A percentile compares a stretch with the other conserved stretches of the same genome.
phyloP scores from a whole-genome alignment of 2,113 vertebrate species.

The Shinisaurus crocodilurus region DNA sequence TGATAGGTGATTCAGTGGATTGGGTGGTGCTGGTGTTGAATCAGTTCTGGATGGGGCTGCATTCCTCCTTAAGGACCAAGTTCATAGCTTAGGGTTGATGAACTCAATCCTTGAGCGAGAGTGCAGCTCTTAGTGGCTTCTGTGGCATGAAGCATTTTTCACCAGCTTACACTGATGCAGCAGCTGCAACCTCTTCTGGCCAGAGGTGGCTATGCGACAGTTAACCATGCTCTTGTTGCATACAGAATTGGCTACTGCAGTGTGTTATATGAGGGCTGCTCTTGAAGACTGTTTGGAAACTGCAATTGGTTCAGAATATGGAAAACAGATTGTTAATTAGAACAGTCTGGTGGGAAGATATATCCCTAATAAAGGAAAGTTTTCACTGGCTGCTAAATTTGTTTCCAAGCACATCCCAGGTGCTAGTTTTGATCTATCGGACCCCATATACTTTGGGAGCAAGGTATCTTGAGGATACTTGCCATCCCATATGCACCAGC shows the following conservation, averaged over 20 bases:
- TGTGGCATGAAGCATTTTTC: neutral
- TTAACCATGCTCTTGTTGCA: neutral
- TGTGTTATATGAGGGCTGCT: neutral
- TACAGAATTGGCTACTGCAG: neutral
- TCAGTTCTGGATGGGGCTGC: neutral
- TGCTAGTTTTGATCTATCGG: neutral
- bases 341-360: neutral
- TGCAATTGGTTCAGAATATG: neutral
- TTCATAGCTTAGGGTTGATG: neutral
- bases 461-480: neutral
- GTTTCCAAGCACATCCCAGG: neutral
- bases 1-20: neutral
- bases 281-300: neutral
- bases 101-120: neutral
- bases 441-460: neutral
- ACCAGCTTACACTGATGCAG: neutral
- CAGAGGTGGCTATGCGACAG: neutral
- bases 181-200: neutral
- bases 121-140: neutral
- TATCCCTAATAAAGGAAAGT: neutral
- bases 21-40: neutral
- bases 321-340: neutral
- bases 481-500: neutral
- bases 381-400: neutral
- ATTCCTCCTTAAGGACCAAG: neutral